A percentile compares a stretch with the other conserved stretches of the same genome.
These are phyloP conservation scores for Aratinga solstitialis DNA, from an alignment of 2,797 vertebrate species.

Conservation along the genomic window DNA sequence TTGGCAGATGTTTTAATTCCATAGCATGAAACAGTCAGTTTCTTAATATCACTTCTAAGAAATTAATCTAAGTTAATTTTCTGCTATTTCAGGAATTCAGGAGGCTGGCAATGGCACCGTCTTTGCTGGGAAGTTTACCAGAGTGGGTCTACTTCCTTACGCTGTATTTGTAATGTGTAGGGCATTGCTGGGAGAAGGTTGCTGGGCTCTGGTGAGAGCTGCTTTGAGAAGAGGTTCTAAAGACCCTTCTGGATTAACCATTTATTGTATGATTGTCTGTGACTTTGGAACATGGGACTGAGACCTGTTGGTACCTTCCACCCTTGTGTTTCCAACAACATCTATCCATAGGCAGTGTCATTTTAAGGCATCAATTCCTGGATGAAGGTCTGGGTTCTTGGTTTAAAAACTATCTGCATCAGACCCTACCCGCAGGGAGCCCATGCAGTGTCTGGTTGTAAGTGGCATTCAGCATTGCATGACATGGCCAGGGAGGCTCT, in stretches of 20 bases:
- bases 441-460: accelerated
- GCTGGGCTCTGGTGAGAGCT: not conserved
- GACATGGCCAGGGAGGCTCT: not conserved
- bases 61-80: not conserved
- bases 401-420: not conserved
- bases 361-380: not conserved
- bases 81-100: not conserved
- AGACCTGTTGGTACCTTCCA: not conserved
- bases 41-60: not conserved
- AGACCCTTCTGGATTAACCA: not conserved
- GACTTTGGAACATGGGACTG: not conserved
- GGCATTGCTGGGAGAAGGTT: not conserved
- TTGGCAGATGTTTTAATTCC: not conserved
- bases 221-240: not conserved
- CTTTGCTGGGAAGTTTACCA: not conserved
- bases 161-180: not conserved
- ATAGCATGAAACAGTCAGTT: not conserved
- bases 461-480: not conserved
- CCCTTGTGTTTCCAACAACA: not conserved
- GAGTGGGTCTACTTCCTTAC: not conserved
- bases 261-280: not conserved
- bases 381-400: not conserved
- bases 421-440: not conserved
- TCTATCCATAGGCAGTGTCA: not conserved
- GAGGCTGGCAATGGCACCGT: not conserved